Evolutionary conservation across 2,113 vertebrate species (phyloP).

Genomic region (Australoheros scitulus): DNA sequence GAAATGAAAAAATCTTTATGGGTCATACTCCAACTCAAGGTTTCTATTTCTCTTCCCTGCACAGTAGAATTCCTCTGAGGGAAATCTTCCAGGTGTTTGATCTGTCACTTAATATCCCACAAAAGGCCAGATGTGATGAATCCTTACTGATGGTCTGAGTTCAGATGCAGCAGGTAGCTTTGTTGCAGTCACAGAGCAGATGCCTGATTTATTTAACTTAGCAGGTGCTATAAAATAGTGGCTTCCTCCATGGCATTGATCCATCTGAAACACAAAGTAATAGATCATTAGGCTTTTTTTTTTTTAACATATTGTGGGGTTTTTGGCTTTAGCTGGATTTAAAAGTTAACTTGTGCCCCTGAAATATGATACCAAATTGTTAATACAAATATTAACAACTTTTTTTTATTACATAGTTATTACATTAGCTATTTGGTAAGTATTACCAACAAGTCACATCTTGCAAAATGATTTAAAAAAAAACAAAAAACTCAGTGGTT

Average conservation of each 20-base stretch:
- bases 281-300: neutral
- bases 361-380: neutral
- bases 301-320: too few relatives aligned
- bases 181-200: constrained; percentile 51
- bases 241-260: constrained; percentile 94
- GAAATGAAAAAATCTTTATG: neutral
- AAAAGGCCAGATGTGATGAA: constrained; percentile 6
- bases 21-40: neutral
- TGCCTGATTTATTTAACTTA: neutral
- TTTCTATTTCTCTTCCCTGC: constrained; percentile 1
- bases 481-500: neutral
- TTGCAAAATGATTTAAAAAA: neutral
- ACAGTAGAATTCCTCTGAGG: neutral
- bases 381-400: neutral
- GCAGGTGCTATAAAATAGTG: constrained; percentile 90
- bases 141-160: constrained; percentile 17
- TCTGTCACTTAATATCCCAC: neutral
- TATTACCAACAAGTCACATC: neutral
- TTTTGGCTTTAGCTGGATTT: neutral
- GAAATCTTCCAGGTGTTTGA: neutral
- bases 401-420: neutral
- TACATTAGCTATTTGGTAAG: too few relatives aligned
- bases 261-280: constrained; percentile 84
- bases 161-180: constrained; percentile 44
- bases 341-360: neutral